phyloP scores from a whole-genome alignment of 2,113 vertebrate genomes.

The Pterocles burchelli region DNA sequence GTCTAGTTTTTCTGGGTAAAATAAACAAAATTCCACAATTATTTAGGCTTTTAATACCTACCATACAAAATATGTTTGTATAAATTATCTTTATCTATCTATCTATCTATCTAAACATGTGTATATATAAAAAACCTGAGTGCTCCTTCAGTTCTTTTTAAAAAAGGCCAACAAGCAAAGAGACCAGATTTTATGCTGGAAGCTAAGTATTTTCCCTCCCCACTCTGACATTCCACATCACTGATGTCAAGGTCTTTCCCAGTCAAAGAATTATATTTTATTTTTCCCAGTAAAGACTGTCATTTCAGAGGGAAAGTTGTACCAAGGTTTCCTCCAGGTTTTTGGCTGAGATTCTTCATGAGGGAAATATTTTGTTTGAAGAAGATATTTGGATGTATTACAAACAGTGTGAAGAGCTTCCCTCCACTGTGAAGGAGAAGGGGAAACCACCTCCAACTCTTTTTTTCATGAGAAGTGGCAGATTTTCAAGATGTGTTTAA shows the following conservation, averaged over 20 bases:
- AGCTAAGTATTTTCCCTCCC: not conserved
- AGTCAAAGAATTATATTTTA: not conserved
- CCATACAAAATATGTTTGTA: not conserved
- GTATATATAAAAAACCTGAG: not conserved
- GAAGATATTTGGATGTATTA: constrained; percentile 37
- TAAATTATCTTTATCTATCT: not conserved
- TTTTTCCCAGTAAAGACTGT: not conserved
- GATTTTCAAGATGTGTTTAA: constrained; percentile 40
- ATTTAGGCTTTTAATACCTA: not conserved
- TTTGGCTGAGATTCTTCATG: constrained; percentile 23
- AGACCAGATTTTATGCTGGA: not conserved
- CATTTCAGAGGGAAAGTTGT: not conserved
- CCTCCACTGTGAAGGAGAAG: not conserved
- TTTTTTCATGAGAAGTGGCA: constrained; percentile 22
- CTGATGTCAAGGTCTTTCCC: not conserved
- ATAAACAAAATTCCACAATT: not conserved
- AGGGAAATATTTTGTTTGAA: constrained; percentile 51
- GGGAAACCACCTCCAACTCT: not conserved
- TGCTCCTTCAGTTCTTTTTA: not conserved
- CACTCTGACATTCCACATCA: not conserved
- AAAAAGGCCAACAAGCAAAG: not conserved
- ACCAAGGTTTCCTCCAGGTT: not conserved
- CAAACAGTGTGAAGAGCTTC: constrained; percentile 7
- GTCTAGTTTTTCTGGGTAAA: not conserved
- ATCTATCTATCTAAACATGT: not conserved